These are phyloP conservation scores for Ancistrus triradiatus DNA, from an alignment of 2,113 vertebrate species.

Conservation along the genomic window DNA sequence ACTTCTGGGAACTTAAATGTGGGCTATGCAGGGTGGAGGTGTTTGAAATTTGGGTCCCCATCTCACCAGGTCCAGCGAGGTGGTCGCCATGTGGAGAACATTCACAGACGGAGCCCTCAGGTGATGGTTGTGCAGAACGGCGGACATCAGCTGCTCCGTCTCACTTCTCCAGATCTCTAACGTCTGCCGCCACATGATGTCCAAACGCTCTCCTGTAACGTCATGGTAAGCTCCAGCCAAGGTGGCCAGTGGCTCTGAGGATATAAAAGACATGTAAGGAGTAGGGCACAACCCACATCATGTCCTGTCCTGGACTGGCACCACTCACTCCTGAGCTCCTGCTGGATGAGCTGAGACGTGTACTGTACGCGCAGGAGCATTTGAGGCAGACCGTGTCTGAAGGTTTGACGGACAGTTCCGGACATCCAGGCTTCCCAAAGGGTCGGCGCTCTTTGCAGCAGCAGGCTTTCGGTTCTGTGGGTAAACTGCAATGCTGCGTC, in stretches of 20 bases:
- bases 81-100: conserved; percentile 48
- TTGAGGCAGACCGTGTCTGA: conserved; percentile 58
- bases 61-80: conserved; percentile 72
- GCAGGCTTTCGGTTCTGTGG: conserved; percentile 51
- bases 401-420: conserved; percentile 47
- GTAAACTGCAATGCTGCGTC: conserved; percentile 48
- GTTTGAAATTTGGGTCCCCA: too few relatives aligned
- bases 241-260: conserved; percentile 73
- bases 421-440: conserved; percentile 58
- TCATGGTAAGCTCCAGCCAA: conserved; percentile 80
- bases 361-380: conserved; percentile 64
- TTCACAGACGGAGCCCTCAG: conserved; percentile 60
- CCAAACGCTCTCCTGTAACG: conserved; percentile 68
- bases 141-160: conserved; percentile 63
- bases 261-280: neutral
- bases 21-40: too few relatives aligned
- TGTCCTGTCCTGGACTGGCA: neutral
- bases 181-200: conserved; percentile 68
- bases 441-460: conserved; percentile 38
- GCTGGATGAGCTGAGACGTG: conserved; percentile 65
- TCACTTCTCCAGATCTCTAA: conserved; percentile 55
- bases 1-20: too few relatives aligned
- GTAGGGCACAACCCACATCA: neutral
- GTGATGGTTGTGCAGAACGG: conserved; percentile 62
- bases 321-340: conserved; percentile 77